Evolutionary conservation across 2,797 vertebrate genomes (phyloP).

Genomic region (Pseudocheirus occidentalis): DNA sequence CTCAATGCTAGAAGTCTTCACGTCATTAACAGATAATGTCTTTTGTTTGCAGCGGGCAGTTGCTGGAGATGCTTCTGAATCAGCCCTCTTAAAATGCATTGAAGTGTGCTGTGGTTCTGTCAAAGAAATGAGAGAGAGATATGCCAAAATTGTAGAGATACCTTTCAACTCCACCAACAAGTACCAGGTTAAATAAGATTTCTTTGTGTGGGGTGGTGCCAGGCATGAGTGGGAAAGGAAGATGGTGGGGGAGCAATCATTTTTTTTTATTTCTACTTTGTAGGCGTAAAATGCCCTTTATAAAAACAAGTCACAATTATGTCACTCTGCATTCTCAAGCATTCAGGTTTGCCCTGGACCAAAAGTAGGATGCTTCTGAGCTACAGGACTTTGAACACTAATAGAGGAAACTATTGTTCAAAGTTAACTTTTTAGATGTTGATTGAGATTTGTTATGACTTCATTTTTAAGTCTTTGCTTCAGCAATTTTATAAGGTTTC

Average conservation of each 20-base stretch:
- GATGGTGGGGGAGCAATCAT: not conserved
- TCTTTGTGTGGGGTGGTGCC: rapidly evolving
- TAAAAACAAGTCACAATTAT: not conserved
- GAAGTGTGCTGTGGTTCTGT: slow-evolving; percentile 96
- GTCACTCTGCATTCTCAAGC: not conserved
- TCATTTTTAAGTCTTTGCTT: not conserved
- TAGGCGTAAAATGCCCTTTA: not conserved
- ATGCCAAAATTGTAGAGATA: slow-evolving; percentile 91
- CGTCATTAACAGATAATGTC: not conserved
- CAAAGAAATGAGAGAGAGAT: slow-evolving; percentile 89
- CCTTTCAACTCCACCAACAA: slow-evolving; percentile 99
- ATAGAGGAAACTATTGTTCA: not conserved
- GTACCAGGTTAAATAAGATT: slow-evolving; percentile 89
- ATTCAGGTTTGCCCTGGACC: not conserved
- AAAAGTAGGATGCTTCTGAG: not conserved
- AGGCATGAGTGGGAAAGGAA: too few relatives aligned
- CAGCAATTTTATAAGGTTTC: not conserved
- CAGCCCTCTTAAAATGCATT: slow-evolving; percentile 95
- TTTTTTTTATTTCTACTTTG: not conserved
- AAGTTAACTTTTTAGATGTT: not conserved
- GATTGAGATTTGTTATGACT: not conserved
- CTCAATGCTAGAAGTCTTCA: not conserved
- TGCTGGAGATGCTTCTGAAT: slow-evolving; percentile 95
- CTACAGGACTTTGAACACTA: not conserved
- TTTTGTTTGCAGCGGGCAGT: slow-evolving; percentile 89